Conservation (phyloP, 2,113 vertebrate species). For the Struthidea cinerea region DNA sequence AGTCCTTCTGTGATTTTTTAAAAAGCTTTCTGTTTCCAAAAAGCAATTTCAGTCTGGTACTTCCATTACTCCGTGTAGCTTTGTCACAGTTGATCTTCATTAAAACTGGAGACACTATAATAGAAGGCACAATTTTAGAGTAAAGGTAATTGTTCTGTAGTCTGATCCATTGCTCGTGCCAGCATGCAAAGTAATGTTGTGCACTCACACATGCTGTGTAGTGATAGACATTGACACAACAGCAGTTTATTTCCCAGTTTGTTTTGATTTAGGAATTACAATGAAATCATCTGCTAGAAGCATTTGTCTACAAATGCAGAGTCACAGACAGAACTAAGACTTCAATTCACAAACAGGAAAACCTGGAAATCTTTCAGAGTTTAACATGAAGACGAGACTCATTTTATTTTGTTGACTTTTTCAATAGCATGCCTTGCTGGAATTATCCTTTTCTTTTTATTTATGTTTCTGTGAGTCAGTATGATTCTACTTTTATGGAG, state of each 20-base stretch:
- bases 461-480: background rate
- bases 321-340: background rate
- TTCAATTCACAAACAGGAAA: background rate
- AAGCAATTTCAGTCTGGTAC: background rate
- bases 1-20: background rate
- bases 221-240: background rate
- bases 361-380: background rate
- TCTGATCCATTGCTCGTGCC: background rate
- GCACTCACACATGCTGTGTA: background rate
- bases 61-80: background rate
- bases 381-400: background rate
- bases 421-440: background rate
- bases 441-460: background rate
- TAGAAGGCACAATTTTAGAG: background rate
- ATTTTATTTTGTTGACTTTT: background rate
- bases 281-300: background rate
- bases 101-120: background rate
- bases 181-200: background rate
- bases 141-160: constrained; percentile 10
- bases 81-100: constrained; percentile 20
- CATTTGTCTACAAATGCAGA: background rate
- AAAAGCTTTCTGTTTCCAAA: constrained; percentile 6
- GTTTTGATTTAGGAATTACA: constrained; percentile 17
- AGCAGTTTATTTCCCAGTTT: background rate
- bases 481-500: background rate